Conservation (phyloP, 2,113 vertebrate species). For the Vulpes vulpes region DNA sequence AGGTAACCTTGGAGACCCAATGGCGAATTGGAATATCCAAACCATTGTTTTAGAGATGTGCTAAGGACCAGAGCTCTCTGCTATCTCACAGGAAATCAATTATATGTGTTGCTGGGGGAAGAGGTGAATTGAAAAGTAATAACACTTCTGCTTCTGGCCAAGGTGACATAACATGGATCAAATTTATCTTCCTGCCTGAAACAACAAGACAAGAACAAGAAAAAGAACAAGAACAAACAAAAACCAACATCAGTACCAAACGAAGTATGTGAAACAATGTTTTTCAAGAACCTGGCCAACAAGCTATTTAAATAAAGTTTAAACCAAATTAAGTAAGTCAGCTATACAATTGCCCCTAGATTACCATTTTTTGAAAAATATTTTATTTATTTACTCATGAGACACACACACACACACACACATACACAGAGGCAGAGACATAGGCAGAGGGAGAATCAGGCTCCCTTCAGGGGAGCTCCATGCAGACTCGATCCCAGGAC, state of each 20-base stretch:
- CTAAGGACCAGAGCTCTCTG: neutral
- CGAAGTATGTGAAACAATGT: neutral
- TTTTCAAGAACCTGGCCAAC: neutral
- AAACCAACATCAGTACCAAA: neutral
- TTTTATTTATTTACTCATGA: too few relatives aligned
- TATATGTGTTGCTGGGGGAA: neutral
- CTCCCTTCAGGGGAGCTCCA: too few relatives aligned
- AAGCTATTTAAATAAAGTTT: neutral
- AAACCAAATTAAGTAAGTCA: neutral
- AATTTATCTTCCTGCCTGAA: slow-evolving; percentile 15
- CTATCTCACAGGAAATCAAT: neutral
- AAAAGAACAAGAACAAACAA: neutral
- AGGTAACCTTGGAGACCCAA: neutral
- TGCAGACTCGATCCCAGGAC: too few relatives aligned
- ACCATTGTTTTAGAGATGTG: neutral
- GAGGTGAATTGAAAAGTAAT: neutral
- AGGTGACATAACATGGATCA: neutral
- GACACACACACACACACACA: too few relatives aligned
- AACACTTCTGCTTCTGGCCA: neutral
- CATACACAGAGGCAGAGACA: too few relatives aligned
- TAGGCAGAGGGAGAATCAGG: too few relatives aligned
- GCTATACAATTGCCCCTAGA: neutral
- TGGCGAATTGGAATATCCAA: neutral
- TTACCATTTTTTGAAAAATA: too few relatives aligned
- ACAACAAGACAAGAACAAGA: neutral